These are phyloP conservation scores for Lytechinus variegatus DNA, from an alignment of 35 echinoderm and acorn worm species.

Conservation along the genomic window DNA sequence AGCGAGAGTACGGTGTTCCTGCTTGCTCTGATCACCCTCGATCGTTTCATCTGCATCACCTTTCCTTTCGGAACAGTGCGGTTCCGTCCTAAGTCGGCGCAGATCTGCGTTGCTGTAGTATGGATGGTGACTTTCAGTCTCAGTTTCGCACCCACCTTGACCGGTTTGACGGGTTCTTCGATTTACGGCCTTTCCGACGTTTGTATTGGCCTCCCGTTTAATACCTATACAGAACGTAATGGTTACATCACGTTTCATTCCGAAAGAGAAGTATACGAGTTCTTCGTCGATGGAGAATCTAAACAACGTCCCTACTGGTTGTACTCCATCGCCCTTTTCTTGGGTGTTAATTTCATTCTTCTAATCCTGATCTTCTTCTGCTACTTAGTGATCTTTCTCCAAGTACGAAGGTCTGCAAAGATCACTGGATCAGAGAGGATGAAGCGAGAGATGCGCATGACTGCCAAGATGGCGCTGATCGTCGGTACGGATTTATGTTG, in stretches of 20 bases:
- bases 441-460: conserved; percentile 63
- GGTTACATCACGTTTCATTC: not conserved
- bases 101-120: conserved; percentile 27
- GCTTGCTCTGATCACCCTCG: conserved; percentile 63
- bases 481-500: conserved; percentile 79
- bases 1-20: conserved; percentile 73
- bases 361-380: conserved; percentile 65
- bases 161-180: not conserved
- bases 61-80: conserved; percentile 72
- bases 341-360: conserved; percentile 65
- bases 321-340: conserved; percentile 68
- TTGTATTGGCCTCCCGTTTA: conserved; percentile 71
- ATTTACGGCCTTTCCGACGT: conserved; percentile 82
- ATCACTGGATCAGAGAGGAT: not conserved
- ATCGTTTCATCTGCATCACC: conserved; percentile 71
- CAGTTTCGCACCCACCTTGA: conserved; percentile 51
- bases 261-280: conserved; percentile 56
- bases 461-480: conserved; percentile 73
- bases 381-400: conserved; percentile 71
- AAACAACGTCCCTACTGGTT: conserved; percentile 55
- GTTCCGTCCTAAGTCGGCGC: conserved; percentile 56
- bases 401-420: conserved; percentile 55
- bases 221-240: not conserved
- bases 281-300: conserved; percentile 13
- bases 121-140: conserved; percentile 56